These are phyloP conservation scores for Orthonychiurus folsomi DNA, from an alignment of 2,888 invertebrate species.

Conservation along the genomic window DNA sequence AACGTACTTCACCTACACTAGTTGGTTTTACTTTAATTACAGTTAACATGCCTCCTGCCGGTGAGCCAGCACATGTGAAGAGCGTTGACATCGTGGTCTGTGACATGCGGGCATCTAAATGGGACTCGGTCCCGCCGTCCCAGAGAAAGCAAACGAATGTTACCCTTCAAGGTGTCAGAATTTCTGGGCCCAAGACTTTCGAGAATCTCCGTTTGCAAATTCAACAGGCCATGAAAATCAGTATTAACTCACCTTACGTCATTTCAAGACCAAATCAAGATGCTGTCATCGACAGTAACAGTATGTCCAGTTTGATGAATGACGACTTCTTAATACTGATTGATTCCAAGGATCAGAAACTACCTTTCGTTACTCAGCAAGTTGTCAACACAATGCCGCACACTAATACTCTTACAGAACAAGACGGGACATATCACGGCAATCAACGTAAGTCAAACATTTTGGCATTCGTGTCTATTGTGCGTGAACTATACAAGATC, in stretches of 20 bases:
- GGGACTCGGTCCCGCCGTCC: neutral
- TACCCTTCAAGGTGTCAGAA: neutral
- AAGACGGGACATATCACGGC: neutral
- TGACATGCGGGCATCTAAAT: neutral
- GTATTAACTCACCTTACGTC: neutral
- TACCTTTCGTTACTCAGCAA: neutral
- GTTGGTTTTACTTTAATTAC: no score
- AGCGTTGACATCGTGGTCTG: no score
- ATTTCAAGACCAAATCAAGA: neutral
- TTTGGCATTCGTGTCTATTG: no score
- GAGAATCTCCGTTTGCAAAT: neutral
- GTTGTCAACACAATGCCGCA: neutral
- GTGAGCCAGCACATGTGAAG: no score
- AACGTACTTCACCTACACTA: no score
- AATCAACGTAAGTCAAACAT: neutral
- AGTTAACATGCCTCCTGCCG: no score
- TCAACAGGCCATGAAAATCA: neutral
- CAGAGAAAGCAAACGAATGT: neutral
- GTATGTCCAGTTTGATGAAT: neutral
- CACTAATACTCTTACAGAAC: neutral
- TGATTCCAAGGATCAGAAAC: neutral
- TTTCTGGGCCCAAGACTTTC: neutral
- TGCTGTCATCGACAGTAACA: neutral
- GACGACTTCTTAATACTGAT: neutral
- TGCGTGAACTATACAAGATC: no score